phyloP scores from a whole-genome alignment of 2,113 vertebrate genomes.

The Gymnogyps californianus region DNA sequence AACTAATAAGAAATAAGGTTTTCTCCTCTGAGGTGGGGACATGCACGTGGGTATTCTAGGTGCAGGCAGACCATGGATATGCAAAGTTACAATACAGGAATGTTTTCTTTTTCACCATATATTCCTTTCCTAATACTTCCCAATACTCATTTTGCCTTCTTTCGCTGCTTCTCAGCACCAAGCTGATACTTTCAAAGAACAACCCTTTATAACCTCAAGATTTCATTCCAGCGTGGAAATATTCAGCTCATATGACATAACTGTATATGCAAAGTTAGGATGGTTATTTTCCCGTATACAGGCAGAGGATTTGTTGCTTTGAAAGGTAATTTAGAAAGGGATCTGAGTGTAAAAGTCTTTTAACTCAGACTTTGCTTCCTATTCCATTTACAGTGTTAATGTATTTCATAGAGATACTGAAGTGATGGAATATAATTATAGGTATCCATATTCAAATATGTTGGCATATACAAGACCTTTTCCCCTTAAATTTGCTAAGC shows the following conservation, averaged over 20 bases:
- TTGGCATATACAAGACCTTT: neutral
- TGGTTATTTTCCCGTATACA: neutral
- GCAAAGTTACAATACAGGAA: neutral
- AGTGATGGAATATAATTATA: neutral
- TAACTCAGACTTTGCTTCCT: neutral
- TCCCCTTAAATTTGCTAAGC: neutral
- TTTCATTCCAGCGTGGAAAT: neutral
- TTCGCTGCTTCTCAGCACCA: neutral
- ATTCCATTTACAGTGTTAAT: neutral
- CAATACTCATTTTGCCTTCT: neutral
- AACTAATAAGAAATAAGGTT: neutral
- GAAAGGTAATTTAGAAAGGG: neutral
- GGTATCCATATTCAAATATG: neutral
- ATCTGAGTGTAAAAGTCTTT: neutral
- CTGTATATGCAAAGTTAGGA: neutral
- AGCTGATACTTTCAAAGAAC: neutral
- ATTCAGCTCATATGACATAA: neutral
- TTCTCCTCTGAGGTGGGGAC: neutral
- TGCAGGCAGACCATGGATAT: neutral
- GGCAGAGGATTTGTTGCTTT: neutral
- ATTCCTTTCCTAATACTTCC: neutral
- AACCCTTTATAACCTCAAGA: neutral
- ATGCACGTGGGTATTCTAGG: fast-evolving
- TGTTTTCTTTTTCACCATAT: neutral
- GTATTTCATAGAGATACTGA: neutral